Percentiles rank a stretch among this genome's conserved stretches.
phyloP scores from a whole-genome alignment of 2,888 invertebrate species.

The Pachycephus smyrnensis region DNA sequence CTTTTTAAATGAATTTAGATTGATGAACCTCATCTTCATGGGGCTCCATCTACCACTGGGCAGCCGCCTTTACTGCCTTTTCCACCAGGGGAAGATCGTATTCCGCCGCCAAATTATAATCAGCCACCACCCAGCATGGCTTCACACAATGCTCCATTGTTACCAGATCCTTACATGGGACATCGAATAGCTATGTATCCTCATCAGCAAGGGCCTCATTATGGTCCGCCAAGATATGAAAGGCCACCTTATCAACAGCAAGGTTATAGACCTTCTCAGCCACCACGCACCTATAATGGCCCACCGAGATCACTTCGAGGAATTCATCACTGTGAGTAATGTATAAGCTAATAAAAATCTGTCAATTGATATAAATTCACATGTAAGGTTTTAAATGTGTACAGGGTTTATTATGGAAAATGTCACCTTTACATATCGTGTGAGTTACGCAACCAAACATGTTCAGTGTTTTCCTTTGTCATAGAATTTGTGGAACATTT shows the following conservation, averaged over 20 bases:
- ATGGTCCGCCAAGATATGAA: constrained; percentile 53
- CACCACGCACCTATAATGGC: constrained; percentile 63
- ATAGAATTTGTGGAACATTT: no score
- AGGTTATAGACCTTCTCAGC: constrained; percentile 55
- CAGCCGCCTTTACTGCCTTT: constrained; percentile 60
- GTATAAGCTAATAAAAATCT: neutral
- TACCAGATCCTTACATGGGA: constrained; percentile 62
- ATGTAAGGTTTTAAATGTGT: no score
- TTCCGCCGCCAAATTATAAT: constrained; percentile 54
- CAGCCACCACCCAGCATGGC: constrained; percentile 55
- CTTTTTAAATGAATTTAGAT: constrained; percentile 42
- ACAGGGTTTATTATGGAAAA: no score
- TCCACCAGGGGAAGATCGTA: constrained; percentile 63
- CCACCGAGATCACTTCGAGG: constrained; percentile 63
- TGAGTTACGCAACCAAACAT: neutral
- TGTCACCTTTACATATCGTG: no score
- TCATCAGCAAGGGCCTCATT: constrained; percentile 53
- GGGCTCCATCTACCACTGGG: constrained; percentile 41
- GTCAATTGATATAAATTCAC: neutral
- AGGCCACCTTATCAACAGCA: constrained; percentile 61
- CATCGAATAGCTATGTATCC: constrained; percentile 61
- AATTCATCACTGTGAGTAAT: constrained; percentile 58
- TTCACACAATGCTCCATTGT: constrained; percentile 55
- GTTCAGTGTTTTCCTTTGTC: no score
- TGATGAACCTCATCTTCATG: constrained; percentile 62